Conservation (phyloP, 2,797 vertebrate genomes). For the Hydrolagus colliei region DNA sequence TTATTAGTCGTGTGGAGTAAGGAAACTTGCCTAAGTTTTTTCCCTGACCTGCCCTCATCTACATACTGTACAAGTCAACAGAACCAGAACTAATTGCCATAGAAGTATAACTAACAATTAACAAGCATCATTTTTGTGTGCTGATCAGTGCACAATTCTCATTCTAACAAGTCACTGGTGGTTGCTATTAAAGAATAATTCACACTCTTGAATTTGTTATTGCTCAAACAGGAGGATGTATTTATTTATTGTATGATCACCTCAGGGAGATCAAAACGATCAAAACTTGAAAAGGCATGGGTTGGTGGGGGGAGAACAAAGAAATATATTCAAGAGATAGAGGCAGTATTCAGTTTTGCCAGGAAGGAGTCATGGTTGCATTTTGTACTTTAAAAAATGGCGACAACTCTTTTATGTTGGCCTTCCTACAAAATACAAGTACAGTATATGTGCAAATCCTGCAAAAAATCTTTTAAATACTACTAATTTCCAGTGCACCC, state of each 20-base stretch:
- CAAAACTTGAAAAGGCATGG: neutral
- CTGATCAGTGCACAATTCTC: neutral
- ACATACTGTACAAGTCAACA: neutral
- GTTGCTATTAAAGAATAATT: constrained; percentile 48
- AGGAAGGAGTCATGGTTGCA: neutral
- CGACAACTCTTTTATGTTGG: neutral
- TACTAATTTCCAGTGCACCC: neutral
- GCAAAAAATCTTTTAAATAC: constrained; percentile 13
- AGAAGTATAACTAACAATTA: neutral
- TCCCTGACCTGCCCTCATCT: neutral
- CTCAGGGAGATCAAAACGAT: too few relatives aligned
- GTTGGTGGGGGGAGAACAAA: neutral
- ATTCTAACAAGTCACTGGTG: constrained; percentile 38
- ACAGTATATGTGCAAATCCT: neutral
- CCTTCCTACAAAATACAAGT: neutral
- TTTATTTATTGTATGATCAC: too few relatives aligned
- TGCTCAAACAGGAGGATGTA: constrained; percentile 58
- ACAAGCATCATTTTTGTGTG: neutral
- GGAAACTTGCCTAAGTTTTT: too few relatives aligned
- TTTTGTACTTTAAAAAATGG: constrained; percentile 16
- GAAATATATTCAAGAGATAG: neutral
- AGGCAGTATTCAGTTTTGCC: neutral
- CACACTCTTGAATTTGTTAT: constrained; percentile 73
- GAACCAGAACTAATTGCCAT: neutral
- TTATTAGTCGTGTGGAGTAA: too few relatives aligned